Base-by-base conservation (phyloP, 2,797 vertebrate species). In the Melanotaenia maccullochi region DNA sequence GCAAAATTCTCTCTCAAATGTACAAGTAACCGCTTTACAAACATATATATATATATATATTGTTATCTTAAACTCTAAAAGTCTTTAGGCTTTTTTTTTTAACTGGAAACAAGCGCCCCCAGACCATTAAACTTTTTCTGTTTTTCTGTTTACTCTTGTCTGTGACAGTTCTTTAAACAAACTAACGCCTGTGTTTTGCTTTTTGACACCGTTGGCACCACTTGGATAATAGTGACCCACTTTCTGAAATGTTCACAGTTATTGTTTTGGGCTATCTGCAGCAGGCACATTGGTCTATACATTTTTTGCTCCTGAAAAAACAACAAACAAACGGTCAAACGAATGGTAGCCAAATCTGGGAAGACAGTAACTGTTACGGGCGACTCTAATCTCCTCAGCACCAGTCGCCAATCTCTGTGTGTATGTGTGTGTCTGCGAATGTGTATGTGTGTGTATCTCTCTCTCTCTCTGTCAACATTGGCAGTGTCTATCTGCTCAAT, bases 231-330 rank as follows among this genome's bases (percentile, higher is more conserved):
- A 42, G 71, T 91, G 90, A 90, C 90, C 89, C 76, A 92, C 75
- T 89, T 90, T 84, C 54, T 64, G 5, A 69, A 54, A 80, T 90
- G 80, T 93, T 87, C 87, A 90, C 92, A 88, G 92, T 94, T 92
- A 87, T 60, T 71, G 60, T 71, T 63, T 67, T 56, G 73, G 81
- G 68, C 90, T 94, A 94, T 95, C 94, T 91, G 77, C 78, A 69
- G 57, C 81, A 66, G 83, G 66, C 93, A 94, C 83, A 79, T 90
- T 85, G 86, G 82, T 87, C 81, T 83, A 85, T 90, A 80, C 67
- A 84, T 72, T 78, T 72, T 81, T 82, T 77, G 24, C 38, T 70
- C 40, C 64, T 65, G 51, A 76, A 88, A 87, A 89, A 87, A 93
- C 83, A 89, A 91, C 30, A 60, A 72, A 90, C 71, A 88, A 93